Base-by-base conservation (phyloP, 2,113 vertebrate species). In the Loxodonta africana region DNA sequence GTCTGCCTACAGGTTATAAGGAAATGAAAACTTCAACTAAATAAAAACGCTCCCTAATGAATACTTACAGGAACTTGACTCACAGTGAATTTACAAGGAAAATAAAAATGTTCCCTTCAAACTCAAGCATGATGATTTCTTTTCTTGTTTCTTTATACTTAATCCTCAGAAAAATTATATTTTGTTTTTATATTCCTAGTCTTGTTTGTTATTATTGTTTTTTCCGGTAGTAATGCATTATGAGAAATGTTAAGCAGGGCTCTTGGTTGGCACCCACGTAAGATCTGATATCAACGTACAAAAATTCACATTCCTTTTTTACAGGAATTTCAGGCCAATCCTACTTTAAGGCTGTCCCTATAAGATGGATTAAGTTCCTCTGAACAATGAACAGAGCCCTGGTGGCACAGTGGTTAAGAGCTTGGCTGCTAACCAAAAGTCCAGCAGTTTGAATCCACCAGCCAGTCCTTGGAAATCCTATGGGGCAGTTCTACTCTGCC, bases 11-110 rank as follows among this genome's bases (percentile, higher is more conserved):
- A 57, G 41, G 9, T 91, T 83, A 28, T 44, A 71, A 44, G 15
- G 5, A 91, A 88, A 88, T 88, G 15, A 88, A 83, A 88, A 83
- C 44, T 25, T 46, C 26, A 57, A 60, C 62, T 44, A 91, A 94
- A 37, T 44, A 69, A 71, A 84, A 88, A 21, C 53, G 26, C 21
- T 21, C 17, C 26, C 10, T 88, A 89, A 63, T 94, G 2, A 21
- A 69, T 71, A 83, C n/a, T 85, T 88, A 51, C 4, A n/a, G 63
- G 71, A 88, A 80, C 20, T 76, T 77, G 67, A 12, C 26, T 88
- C 1, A n/a, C 20, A 37, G 33, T n/a, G 30, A 26, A 23, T 71
- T 71, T 48, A n/a, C 6, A 88, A 48, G 41, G 46, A 46, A 77
- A 57, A 73, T n/a, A 51, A 57, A 71, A 88, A 71, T 62, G 5